Evolutionary conservation across 2,113 vertebrate genomes (phyloP), one percentile per base, ranked within the genome.

Genomic region (Ctenomys sociabilis): DNA sequence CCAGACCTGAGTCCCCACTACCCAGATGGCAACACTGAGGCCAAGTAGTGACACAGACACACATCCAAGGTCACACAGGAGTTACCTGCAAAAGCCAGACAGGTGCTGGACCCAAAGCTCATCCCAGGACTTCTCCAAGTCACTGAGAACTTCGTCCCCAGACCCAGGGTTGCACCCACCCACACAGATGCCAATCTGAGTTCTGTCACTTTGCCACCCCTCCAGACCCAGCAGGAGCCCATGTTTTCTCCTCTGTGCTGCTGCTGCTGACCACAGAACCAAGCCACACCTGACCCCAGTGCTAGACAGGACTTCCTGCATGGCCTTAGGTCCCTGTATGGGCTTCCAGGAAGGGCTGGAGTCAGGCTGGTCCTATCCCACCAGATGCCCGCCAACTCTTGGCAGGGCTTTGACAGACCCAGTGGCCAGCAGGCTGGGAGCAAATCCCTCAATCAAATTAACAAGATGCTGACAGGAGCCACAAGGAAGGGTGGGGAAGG

Each of bases 371-470:
- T 85, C 68, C 37, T 4, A 30, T 35, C 68, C 35, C 54, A 63
- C 30, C 80, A 43, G 75, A 95, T 5, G 61, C 63, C 66, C 1
- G 1, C 54, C 66, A 64, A 9, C 88, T 45, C 93, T 77, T 83
- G 86, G 91, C 75, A 0, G 0, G 68, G 63, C 81, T 91, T 86
- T 61, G 68, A 49, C n/a, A 7, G 43, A 68, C 84, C 83, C 14
- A 40, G 64, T 0, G 28, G 83, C 11, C 5, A 72, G 13, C 4
- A 1, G 0, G 1, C 59, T 59, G 2, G 1, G 75, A 93, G 92
- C 92, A 92, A 59, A 80, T 66, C 87, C 86, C 59, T 94, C 91
- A 32, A 26, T 88, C 85, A 91, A 72, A 85, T 88, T 57, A 88
- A 96, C 0, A 2, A 85, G 81, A 63, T 3, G 5, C n/a, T 68